Conservation (phyloP, 2,113 vertebrate genomes). For the Pardalotus punctatus region DNA sequence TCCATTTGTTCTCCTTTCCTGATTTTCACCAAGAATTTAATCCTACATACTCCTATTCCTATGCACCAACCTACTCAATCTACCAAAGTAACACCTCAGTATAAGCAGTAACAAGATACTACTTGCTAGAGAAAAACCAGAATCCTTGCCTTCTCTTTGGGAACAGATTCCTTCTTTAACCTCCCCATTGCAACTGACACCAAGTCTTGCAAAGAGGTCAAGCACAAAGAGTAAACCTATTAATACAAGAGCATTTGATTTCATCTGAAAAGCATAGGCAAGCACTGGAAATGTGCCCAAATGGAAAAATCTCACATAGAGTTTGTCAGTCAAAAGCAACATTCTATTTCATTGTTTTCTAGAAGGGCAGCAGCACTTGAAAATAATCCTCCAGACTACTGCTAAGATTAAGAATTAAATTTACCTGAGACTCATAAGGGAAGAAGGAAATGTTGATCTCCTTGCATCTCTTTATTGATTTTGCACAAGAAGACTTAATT, state of each 20-base stretch:
- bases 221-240: not conserved
- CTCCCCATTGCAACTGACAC: not conserved
- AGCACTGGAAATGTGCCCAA: not conserved
- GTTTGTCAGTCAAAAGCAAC: not conserved
- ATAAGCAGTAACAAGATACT: not conserved
- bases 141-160: not conserved
- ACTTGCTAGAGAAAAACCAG: not conserved
- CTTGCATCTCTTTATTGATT: conserved; percentile 88
- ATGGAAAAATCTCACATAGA: not conserved
- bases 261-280: not conserved
- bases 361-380: not conserved
- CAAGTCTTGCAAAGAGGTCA: not conserved
- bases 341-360: not conserved
- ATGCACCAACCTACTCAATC: not conserved
- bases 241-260: not conserved
- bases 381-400: not conserved
- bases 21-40: not conserved
- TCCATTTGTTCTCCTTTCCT: not conserved
- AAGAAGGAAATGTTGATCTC: conserved; percentile 94
- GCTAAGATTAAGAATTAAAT: not conserved
- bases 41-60: not conserved
- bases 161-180: not conserved
- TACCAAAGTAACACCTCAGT: not conserved
- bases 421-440: conserved; percentile 90
- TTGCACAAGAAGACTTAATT: conserved; percentile 86